These are phyloP conservation scores for Sebastes hopkinsi DNA, from an alignment of 2,797 vertebrate species.

Conservation along the genomic window DNA sequence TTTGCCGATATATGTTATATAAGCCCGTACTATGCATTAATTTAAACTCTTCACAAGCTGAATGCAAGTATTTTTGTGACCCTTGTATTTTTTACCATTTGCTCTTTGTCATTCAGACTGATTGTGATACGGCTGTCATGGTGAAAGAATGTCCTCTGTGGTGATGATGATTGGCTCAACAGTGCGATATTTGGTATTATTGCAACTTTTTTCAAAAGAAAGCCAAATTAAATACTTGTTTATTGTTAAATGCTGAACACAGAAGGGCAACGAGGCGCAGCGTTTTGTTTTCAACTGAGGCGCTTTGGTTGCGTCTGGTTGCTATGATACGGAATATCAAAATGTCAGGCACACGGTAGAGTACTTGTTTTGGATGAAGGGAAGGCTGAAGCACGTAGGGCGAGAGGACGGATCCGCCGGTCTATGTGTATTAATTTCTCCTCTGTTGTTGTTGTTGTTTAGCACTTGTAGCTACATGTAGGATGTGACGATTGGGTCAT, in stretches of 20 bases:
- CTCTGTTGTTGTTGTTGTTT: too few relatives aligned
- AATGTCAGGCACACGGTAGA: not conserved
- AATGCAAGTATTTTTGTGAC: slow-evolving; percentile 21
- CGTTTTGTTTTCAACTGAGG: too few relatives aligned
- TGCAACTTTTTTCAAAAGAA: too few relatives aligned
- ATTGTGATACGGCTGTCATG: not conserved
- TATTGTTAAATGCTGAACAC: too few relatives aligned
- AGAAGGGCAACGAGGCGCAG: too few relatives aligned
- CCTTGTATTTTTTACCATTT: not conserved
- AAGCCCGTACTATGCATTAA: not conserved
- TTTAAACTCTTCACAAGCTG: slow-evolving; percentile 10
- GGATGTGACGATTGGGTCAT: too few relatives aligned
- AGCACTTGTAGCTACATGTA: too few relatives aligned
- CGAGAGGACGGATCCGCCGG: not conserved
- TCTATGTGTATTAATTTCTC: not conserved
- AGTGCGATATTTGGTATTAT: too few relatives aligned
- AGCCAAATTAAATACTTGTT: too few relatives aligned
- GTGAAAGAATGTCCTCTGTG: not conserved
- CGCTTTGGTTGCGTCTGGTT: too few relatives aligned
- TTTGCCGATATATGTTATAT: not conserved
- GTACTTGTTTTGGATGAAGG: not conserved
- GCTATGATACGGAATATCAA: not conserved
- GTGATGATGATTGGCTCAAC: too few relatives aligned
- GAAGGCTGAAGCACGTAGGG: not conserved
- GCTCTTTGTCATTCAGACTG: not conserved